A percentile compares a stretch with the other conserved stretches of the same genome.
These are phyloP conservation scores for Dreissena polymorpha DNA, from an alignment of 1,140 invertebrate genomes.

Conservation along the genomic window DNA sequence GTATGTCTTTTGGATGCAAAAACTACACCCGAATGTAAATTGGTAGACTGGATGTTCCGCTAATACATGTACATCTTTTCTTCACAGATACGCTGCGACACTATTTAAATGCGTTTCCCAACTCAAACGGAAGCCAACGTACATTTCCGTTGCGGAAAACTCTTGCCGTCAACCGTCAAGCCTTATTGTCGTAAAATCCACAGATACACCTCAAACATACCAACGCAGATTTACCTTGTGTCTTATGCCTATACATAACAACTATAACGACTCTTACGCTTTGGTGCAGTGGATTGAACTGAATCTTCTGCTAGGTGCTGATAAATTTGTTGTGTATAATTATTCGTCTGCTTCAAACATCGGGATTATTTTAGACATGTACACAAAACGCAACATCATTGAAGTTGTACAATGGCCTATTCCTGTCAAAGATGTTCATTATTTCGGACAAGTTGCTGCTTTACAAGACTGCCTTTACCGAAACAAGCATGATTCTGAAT, in stretches of 20 bases:
- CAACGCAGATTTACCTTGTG: conserved; percentile 87
- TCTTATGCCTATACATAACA: conserved; percentile 95
- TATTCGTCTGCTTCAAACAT: conserved; percentile 91
- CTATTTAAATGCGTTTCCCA: conserved; percentile 42
- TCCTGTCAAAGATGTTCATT: conserved; percentile 79
- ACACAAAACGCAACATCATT: conserved; percentile 83
- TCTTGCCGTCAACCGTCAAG: conserved; percentile 26
- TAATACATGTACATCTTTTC: conserved; percentile 1
- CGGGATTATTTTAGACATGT: conserved; percentile 85
- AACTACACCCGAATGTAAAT: not conserved
- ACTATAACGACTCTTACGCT: conserved; percentile 89
- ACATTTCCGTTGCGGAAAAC: conserved; percentile 49
- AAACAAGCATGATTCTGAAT: conserved; percentile 25
- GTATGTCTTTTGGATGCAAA: not conserved
- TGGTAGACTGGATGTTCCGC: not conserved
- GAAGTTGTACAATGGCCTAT: conserved; percentile 92
- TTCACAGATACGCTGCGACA: conserved; percentile 51
- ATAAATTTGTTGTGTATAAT: conserved; percentile 96
- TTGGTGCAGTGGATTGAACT: conserved; percentile 96
- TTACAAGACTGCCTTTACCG: conserved; percentile 41
- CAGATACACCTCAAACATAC: not conserved
- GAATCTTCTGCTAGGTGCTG: conserved; percentile 91
- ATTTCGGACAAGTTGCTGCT: conserved; percentile 57
- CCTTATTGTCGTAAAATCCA: not conserved
- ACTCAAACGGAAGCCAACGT: conserved; percentile 7